Evolutionary conservation across 2,797 vertebrate species (phyloP), one percentile per base, ranked within the genome.

Genomic region (Cynodonichthys magdalenae): DNA sequence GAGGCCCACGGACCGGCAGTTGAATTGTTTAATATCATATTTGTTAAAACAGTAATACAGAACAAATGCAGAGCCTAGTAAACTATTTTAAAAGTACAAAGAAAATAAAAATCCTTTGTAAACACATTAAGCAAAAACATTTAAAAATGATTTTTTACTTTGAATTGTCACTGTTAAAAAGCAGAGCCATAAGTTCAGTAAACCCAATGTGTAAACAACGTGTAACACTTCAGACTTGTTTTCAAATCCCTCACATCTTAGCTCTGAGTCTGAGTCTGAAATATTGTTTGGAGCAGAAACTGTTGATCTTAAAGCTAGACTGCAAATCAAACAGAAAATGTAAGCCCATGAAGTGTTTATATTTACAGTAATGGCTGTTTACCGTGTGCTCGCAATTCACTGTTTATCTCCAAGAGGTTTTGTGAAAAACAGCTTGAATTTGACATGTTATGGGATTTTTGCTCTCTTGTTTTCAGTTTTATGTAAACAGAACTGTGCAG

Each of bases 321-420:
- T 59, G 5, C 4, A 63, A 66, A 61, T 42, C 15, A 56, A 57
- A 65, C 24, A 63, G 50, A 65, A 48, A 29, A 18, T 50, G 19
- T 64, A 31, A 34, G 19, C 34, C 44, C 11, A 15, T 41, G 3
- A 41, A 72, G 46, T 63, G 54, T 66, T 68, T 68, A 18, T 64
- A 55, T 54, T 66, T 74, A n/a, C 45, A 66, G 64, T 76, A 59
- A 80, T 79, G 62, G 47, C 58, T 65, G 14, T 64, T 81, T 81
- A 66, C 53, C 46, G 0, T 62, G 39, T 47, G 45, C 60, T 59
- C 66, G 34, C 15, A 75, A 62, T 59, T 49, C 15, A 51, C 27
- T 46, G 18, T 63, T 72, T 56, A 48, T 58, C 57, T 63, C 48
- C 27, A 39, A 41, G 49, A 54, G 67, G 41, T 60, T 75, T 69